A percentile compares a stretch with the other conserved stretches of the same genome.
Evolutionary conservation across 2,888 invertebrate genomes (phyloP).

Genomic region (Terebella lapidaria): DNA sequence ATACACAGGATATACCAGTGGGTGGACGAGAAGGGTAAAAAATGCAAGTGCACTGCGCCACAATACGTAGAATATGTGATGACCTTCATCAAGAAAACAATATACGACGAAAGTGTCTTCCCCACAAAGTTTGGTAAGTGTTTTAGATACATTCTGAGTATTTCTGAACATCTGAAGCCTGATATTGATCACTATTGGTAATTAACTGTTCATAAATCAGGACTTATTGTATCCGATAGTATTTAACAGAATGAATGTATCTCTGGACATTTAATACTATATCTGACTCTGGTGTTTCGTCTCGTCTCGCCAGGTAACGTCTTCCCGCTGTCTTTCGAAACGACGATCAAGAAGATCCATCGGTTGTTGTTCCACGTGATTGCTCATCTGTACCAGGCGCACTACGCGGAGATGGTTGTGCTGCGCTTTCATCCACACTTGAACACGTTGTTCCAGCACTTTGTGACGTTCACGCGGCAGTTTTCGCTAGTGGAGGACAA

Average conservation of each 20-base stretch:
- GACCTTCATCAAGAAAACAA: conserved; percentile 94
- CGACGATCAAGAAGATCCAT: conserved; percentile 91
- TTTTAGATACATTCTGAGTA: neutral
- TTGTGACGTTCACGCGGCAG: conserved; percentile 77
- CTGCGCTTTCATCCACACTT: conserved; percentile 89
- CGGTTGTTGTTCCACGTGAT: conserved; percentile 95
- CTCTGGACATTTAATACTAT: no score
- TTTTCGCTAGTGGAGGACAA: conserved; percentile 90
- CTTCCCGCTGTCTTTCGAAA: conserved; percentile 91
- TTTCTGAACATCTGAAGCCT: neutral
- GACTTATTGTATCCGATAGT: neutral
- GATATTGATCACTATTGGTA: neutral
- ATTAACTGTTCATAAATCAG: neutral
- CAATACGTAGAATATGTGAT: conserved; percentile 99
- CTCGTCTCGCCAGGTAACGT: conserved; percentile 77
- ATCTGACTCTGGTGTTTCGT: neutral
- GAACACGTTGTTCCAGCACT: conserved; percentile 94
- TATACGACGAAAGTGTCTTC: conserved; percentile 93
- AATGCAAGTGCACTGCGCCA: conserved; percentile 91
- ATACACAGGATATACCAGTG: conserved; percentile 94
- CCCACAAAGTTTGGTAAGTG: conserved; percentile 92
- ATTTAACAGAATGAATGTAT: no score
- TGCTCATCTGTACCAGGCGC: conserved; percentile 96
- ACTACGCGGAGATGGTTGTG: conserved; percentile 91
- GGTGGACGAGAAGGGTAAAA: conserved; percentile 98